Evolutionary conservation across 2,888 invertebrate species (phyloP), one percentile per base, ranked within the genome.

Genomic region (Pocota personata): DNA sequence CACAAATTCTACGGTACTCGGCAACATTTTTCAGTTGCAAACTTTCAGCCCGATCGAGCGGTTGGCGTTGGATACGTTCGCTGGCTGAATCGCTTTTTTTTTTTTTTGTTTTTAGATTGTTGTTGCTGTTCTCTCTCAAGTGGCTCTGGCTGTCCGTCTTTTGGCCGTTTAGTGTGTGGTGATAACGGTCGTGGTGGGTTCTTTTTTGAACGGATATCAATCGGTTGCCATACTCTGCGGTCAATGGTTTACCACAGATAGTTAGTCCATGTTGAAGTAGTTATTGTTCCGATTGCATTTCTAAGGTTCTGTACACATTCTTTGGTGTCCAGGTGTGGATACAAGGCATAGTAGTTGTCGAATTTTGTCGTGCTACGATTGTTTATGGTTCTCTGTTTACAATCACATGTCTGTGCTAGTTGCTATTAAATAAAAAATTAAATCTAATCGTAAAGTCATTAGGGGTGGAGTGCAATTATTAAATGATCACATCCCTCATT

Each of bases 21-120:
- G 50, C 46, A 79, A 71, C 84, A 84, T 75, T 50, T 62, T 71
- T 79, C 37, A 84, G 84, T 84, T 84, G 75, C 52, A 84, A 84
- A 75, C 84, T 80, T 79, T 80, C 80, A 75, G 84, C 80, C 80
- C 64, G 64, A 48, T 75, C 75, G 73, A 66, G 46, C 75, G 84
- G 84, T 80, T 80, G 79, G 69, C 69, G 79, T 75, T 79, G 84
- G 75, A 66, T 84, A 64, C 62, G 80, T 76, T 80, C 75, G 79
- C 62, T 84, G 55, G 75, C 79, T 79, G 66, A 58, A 55, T 73
- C 37, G 71, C 52, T 64, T 66, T 50, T 71, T 82, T 43, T 30
- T 72, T 27, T 62, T 35, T 50, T 10, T 60, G 30, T n/a, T 30
- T n/a, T n/a, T n/a, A n/a, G n/a, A n/a, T n/a, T n/a, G 12, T 52